A percentile compares a stretch with the other conserved stretches of the same genome.
phyloP scores from a whole-genome alignment of 2,888 invertebrate species.

The Abrostola tripartita region DNA sequence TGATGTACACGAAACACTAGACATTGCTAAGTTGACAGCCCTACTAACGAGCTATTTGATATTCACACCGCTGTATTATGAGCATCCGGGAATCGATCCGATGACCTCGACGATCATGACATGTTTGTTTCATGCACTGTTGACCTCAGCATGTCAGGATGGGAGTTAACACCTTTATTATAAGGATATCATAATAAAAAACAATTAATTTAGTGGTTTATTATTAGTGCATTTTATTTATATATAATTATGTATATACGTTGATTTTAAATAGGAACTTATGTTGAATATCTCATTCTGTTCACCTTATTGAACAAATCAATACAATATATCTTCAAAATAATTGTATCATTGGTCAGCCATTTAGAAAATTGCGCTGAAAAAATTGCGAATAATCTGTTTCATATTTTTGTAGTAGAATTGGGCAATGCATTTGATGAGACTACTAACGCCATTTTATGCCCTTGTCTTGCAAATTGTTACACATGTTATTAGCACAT shows the following conservation, averaged over 20 bases:
- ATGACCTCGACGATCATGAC: conserved; percentile 48
- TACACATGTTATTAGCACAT: conserved; percentile 34
- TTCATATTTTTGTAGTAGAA: background rate
- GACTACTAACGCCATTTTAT: conserved; percentile 6
- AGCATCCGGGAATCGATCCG: conserved; percentile 51
- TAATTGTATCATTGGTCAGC: too few species aligned
- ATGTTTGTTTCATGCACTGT: conserved; percentile 43
- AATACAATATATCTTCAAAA: too few species aligned
- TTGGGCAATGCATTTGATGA: background rate
- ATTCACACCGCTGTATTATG: conserved; percentile 32
- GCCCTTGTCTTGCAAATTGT: conserved; percentile 32
- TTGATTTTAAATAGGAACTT: too few species aligned
- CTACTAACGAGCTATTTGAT: conserved; percentile 21
- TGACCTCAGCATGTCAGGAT: conserved; percentile 26
- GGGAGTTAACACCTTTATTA: conserved; percentile 13
- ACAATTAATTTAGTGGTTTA: too few species aligned
- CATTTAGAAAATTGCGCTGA: too few species aligned
- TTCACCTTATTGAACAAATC: too few species aligned
- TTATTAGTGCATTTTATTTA: background rate
- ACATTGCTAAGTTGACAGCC: conserved; percentile 16
- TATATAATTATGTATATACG: too few species aligned
- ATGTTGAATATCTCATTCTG: too few species aligned
- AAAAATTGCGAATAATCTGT: too few species aligned
- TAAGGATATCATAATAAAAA: background rate
- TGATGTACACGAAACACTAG: too few species aligned